Evolutionary conservation across 2,113 vertebrate species (phyloP).

Genomic region (Eulacestoma nigropectus): DNA sequence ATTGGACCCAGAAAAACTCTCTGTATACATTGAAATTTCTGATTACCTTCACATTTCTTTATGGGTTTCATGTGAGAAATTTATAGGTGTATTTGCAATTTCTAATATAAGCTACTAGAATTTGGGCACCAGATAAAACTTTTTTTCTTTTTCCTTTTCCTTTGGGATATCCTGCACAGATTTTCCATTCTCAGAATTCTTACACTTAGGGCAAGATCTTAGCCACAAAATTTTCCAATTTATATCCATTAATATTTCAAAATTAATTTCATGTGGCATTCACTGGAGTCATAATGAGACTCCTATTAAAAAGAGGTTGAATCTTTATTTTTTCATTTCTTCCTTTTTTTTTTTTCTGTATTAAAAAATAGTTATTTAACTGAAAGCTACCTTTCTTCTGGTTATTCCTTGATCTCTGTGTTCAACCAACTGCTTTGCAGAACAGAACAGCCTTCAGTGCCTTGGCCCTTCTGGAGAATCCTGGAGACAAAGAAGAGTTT

Average conservation of each 20-base stretch:
- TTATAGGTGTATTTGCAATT: background rate
- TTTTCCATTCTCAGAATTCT: background rate
- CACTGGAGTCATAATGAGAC: background rate
- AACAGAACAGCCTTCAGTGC: background rate
- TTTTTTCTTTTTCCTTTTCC: background rate
- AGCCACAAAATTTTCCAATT: background rate
- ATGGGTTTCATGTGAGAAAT: background rate
- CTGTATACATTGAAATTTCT: background rate
- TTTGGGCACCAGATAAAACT: background rate
- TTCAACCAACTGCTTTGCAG: background rate
- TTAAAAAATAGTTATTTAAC: background rate
- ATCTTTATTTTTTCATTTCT: background rate
- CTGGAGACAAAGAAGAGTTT: background rate
- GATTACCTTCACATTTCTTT: background rate
- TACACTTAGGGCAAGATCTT: background rate
- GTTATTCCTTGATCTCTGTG: background rate
- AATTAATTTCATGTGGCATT: background rate
- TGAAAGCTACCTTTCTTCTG: background rate
- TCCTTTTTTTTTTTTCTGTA: background rate
- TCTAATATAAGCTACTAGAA: background rate
- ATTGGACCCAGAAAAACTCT: background rate
- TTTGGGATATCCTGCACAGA: background rate
- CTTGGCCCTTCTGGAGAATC: background rate
- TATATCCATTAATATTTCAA: background rate
- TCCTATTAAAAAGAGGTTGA: background rate